Evolutionary conservation across 2,113 vertebrate genomes (phyloP).

Genomic region (Reinhardtius hippoglossoides): DNA sequence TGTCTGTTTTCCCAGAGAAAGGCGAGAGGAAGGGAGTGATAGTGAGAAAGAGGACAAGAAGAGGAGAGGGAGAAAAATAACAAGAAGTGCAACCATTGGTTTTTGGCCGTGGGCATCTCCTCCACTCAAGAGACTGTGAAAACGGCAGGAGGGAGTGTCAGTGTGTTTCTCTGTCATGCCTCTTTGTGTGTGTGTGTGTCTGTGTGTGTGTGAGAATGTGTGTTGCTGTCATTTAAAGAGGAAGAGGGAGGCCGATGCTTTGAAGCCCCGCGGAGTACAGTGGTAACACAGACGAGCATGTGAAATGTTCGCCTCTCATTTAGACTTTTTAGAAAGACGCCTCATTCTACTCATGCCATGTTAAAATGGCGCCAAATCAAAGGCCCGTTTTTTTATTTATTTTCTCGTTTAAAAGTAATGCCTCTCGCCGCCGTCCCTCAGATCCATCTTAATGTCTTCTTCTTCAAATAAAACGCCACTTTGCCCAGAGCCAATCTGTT

Average conservation of each 20-base stretch:
- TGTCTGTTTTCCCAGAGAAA: slow-evolving; percentile 59
- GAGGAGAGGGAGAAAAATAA: slow-evolving; percentile 39
- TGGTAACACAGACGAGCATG: slow-evolving; percentile 59
- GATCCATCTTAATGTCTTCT: slow-evolving; percentile 66
- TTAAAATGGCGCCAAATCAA: slow-evolving; percentile 67
- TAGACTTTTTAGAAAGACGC: slow-evolving; percentile 34
- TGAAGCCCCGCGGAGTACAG: slow-evolving; percentile 61
- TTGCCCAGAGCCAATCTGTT: slow-evolving; percentile 65
- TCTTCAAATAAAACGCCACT: slow-evolving; percentile 59
- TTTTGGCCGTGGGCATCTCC: slow-evolving; percentile 74
- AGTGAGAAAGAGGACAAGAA: slow-evolving; percentile 30
- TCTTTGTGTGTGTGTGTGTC: slow-evolving; percentile 15
- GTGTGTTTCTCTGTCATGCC: slow-evolving; percentile 43
- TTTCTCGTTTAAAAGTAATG: slow-evolving; percentile 63
- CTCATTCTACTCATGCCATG: slow-evolving; percentile 58
- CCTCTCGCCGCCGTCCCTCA: slow-evolving; percentile 47
- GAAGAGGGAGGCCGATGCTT: slow-evolving; percentile 57
- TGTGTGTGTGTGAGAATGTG: slow-evolving; percentile 44
- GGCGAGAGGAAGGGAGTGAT: slow-evolving; percentile 44
- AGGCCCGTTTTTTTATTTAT: slow-evolving; percentile 65
- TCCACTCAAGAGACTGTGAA: slow-evolving; percentile 75
- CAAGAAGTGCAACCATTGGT: slow-evolving; percentile 67
- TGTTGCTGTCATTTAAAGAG: slow-evolving; percentile 70
- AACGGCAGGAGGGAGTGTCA: slow-evolving; percentile 63
- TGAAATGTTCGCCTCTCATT: slow-evolving; percentile 65